Conservation (phyloP, 2,113 vertebrate genomes). For the Rhynchomys soricoides region DNA sequence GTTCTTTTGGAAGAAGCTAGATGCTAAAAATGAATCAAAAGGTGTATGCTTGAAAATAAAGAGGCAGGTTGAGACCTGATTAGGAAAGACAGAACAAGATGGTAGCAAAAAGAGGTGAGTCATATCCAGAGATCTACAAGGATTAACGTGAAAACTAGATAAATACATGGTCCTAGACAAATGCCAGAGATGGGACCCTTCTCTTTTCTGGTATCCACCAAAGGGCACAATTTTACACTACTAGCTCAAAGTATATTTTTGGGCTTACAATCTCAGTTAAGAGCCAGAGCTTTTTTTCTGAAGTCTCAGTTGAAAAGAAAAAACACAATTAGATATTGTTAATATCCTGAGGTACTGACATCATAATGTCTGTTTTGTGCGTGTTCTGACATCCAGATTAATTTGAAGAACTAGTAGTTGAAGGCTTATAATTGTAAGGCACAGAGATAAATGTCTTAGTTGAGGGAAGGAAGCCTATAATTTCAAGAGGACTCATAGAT, state of each 20-base stretch:
- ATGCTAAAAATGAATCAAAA: background rate
- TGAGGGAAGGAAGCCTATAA: background rate
- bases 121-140: slow-evolving; percentile 31
- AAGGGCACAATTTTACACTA: background rate
- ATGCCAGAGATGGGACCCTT: background rate
- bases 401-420: slow-evolving; percentile 28
- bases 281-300: background rate
- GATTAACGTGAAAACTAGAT: slow-evolving; percentile 40
- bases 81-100: slow-evolving; percentile 29
- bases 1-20: background rate
- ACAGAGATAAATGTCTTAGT: slow-evolving; percentile 21
- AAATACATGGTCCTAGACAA: slow-evolving; percentile 14
- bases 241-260: background rate
- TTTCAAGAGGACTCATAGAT: slow-evolving; percentile 31
- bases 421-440: slow-evolving; percentile 4
- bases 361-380: slow-evolving; percentile 48
- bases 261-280: background rate
- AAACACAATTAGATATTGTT: background rate
- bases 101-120: slow-evolving; percentile 26
- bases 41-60: background rate
- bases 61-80: slow-evolving; percentile 22
- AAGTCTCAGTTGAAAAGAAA: slow-evolving; percentile 10
- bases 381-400: slow-evolving; percentile 46
- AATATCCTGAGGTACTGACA: background rate
- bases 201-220: slow-evolving; percentile 11